These are phyloP conservation scores for Carterocephalus palaemon DNA, from an alignment of 2,888 invertebrate species.

Conservation along the genomic window DNA sequence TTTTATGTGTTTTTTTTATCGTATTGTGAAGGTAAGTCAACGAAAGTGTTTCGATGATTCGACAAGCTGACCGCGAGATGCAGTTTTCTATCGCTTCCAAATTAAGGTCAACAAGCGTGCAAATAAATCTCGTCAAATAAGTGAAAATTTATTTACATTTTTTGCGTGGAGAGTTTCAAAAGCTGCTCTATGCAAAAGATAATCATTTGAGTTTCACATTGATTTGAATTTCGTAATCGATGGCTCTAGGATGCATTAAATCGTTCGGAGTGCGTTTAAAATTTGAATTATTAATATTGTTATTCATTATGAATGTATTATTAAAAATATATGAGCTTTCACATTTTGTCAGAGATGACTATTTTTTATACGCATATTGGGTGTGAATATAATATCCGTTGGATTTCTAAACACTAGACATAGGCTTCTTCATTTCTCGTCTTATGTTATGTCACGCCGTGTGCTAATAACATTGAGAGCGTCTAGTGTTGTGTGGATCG, in stretches of 20 bases:
- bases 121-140: slow-evolving; percentile 19
- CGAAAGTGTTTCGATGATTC: neutral
- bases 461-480: slow-evolving; percentile 53
- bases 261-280: neutral
- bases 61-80: neutral
- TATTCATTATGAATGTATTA: slow-evolving; percentile 9
- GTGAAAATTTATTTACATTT: slow-evolving; percentile 19
- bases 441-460: slow-evolving; percentile 60
- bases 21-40: slow-evolving; percentile 13
- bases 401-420: slow-evolving; percentile 38
- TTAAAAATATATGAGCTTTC: slow-evolving; percentile 9
- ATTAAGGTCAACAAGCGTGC: slow-evolving; percentile 10
- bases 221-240: slow-evolving; percentile 11
- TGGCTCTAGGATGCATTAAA: slow-evolving; percentile 9
- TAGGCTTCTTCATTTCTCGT: slow-evolving; percentile 26
- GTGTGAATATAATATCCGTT: slow-evolving; percentile 23
- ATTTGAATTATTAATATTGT: neutral
- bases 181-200: neutral
- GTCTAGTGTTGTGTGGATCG: no score
- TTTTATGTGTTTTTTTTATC: slow-evolving; percentile 21
- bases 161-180: no score
- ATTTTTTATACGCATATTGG: slow-evolving; percentile 1
- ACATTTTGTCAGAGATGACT: slow-evolving; percentile 2
- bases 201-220: neutral
- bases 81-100: slow-evolving; percentile 5